Percentiles rank a stretch among this genome's conserved stretches.
These are phyloP conservation scores for Anoncus sp. DNA, from an alignment of 2,888 invertebrate genomes.

Conservation along the genomic window DNA sequence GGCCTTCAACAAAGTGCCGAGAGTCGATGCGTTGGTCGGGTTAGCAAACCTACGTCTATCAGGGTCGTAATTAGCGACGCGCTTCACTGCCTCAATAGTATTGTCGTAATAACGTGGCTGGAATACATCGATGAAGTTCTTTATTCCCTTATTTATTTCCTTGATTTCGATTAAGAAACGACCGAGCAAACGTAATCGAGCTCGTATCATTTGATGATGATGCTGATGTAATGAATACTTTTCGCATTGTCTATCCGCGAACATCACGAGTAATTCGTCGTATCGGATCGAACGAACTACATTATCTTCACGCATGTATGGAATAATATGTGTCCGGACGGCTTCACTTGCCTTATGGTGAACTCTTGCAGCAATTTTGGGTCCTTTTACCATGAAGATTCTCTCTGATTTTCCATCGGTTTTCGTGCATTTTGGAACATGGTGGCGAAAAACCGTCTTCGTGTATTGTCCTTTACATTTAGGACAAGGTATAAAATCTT, in stretches of 20 bases:
- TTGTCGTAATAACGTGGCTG: constrained; percentile 49
- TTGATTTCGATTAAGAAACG: constrained; percentile 54
- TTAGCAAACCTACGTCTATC: constrained; percentile 14
- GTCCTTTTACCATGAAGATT: constrained; percentile 31
- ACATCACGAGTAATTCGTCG: constrained; percentile 22
- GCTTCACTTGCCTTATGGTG: constrained; percentile 55
- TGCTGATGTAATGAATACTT: constrained; percentile 56
- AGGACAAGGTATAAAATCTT: constrained; percentile 50
- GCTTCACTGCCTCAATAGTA: constrained; percentile 18
- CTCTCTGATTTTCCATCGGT: constrained; percentile 1
- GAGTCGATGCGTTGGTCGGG: constrained; percentile 48
- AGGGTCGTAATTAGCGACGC: constrained; percentile 35
- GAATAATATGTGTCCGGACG: constrained; percentile 55
- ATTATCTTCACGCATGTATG: constrained; percentile 61
- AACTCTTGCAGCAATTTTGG: constrained; percentile 48
- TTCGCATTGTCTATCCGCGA: constrained; percentile 61
- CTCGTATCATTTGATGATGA: constrained; percentile 62
- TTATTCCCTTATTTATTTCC: constrained; percentile 33
- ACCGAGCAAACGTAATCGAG: constrained; percentile 60
- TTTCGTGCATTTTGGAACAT: constrained; percentile 36
- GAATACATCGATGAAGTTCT: constrained; percentile 48
- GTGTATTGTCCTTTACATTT: constrained; percentile 57
- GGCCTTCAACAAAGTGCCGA: constrained; percentile 63
- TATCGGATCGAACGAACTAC: neutral
- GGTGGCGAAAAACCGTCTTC: constrained; percentile 38